Base-by-base conservation (phyloP, 1,140 invertebrate genomes). In the Adoxophyes honmai region DNA sequence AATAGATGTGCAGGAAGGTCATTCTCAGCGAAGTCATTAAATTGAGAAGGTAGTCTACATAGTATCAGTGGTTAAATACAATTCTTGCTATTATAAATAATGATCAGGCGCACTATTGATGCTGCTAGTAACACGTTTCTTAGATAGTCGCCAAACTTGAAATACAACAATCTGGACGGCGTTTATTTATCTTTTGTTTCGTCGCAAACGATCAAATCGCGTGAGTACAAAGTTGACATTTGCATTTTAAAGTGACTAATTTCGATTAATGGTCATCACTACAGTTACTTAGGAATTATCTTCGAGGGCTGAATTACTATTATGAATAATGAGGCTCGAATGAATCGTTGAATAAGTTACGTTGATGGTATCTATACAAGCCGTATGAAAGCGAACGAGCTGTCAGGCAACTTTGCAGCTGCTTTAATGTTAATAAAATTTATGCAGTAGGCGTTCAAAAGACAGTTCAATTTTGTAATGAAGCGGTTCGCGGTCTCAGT, bases 381-480 rank as follows among this genome's bases (percentile, higher is more conserved):
- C 42, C 6, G 21, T 48, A 33, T 48, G 42, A 55, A 55, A 58
- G 55, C 38, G 38, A 44, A 55, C 55, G 52, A 58, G 38, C 52
- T 54, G 57, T 65, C 21, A 55, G 38, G 61, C 64, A 62, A 54
- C 18, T 54, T 57, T 42, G 55, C 52, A 55, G 60, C 58, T 35
- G 59, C 34, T 38, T 57, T 60, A 55, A 59, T 60, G 52, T 61
- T 60, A 65, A 62, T 63, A 59, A 60, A 68, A 68, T 67, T 65
- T 72, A 80, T 70, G 57, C 69, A 64, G 72, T 70, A 72, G 72
- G 68, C 72, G 70, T 74, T 69, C 55, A 68, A 70, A 70, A 76
- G 64, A 75, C 70, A 73, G 66, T 73, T 72, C 68, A 75, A 74
- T 76, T 73, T 75, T 68, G 73, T 73, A 78, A 80, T 76, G 62